A percentile compares a stretch with the other conserved stretches of the same genome.
Conservation (phyloP, 2,113 vertebrate genomes). For the Leuciscus idus region DNA sequence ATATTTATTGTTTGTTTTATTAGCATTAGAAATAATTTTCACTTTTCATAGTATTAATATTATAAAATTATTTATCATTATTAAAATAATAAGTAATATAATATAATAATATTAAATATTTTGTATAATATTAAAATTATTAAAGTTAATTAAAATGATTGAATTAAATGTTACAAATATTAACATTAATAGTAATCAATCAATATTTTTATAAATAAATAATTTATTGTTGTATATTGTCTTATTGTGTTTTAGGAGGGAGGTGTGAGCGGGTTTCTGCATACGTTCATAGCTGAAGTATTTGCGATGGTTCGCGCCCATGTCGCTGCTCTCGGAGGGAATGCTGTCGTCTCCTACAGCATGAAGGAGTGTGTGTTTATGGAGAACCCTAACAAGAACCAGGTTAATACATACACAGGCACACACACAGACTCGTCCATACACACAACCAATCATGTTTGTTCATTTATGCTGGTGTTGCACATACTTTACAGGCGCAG, state of each 20-base stretch:
- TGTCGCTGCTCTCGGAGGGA: conserved; percentile 93
- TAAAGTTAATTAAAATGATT: too few relatives aligned
- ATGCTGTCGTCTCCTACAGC: conserved; percentile 96
- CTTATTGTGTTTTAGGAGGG: conserved; percentile 81
- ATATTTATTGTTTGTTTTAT: too few relatives aligned
- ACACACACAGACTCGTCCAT: background rate
- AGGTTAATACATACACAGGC: conserved; percentile 76
- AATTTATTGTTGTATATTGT: too few relatives aligned
- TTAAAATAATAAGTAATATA: too few relatives aligned
- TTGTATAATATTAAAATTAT: too few relatives aligned
- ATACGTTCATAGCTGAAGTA: conserved; percentile 95
- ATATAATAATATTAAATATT: too few relatives aligned
- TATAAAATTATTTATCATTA: too few relatives aligned
- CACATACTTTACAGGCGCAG: conserved; percentile 81
- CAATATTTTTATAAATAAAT: too few relatives aligned
- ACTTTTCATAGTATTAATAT: too few relatives aligned
- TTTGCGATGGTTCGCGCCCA: conserved; percentile 98
- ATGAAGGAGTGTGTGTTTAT: conserved; percentile 99
- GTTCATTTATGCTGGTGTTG: background rate
- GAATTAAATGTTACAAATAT: too few relatives aligned
- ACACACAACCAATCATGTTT: background rate
- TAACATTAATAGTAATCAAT: too few relatives aligned
- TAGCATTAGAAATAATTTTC: too few relatives aligned
- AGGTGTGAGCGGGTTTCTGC: conserved; percentile 96
- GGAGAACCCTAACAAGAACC: conserved; percentile 99